Evolutionary conservation across 2,888 invertebrate genomes (phyloP).

Genomic region (Drosophila flavopinicola): DNA sequence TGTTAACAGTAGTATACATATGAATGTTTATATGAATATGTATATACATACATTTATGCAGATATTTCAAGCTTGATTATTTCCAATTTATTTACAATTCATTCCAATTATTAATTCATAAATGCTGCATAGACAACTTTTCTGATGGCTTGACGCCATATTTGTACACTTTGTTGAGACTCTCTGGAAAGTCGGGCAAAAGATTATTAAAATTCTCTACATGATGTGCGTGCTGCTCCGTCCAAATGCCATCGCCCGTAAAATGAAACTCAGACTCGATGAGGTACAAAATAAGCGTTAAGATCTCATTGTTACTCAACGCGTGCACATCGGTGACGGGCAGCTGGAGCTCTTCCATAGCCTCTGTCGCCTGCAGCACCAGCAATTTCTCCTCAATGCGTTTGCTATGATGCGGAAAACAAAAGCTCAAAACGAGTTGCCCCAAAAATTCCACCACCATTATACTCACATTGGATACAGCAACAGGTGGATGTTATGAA

Average conservation of each 20-base stretch:
- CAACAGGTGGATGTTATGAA: constrained; percentile 87
- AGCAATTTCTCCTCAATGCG: constrained; percentile 81
- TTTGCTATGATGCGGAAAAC: constrained; percentile 61
- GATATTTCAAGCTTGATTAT: neutral
- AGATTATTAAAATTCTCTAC: constrained; percentile 83
- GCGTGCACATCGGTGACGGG: constrained; percentile 68
- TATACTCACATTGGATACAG: constrained; percentile 88
- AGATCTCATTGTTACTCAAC: constrained; percentile 85
- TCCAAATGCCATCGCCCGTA: constrained; percentile 91
- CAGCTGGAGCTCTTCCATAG: constrained; percentile 71
- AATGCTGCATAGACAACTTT: constrained; percentile 44
- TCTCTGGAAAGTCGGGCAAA: constrained; percentile 83
- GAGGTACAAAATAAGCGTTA: constrained; percentile 89
- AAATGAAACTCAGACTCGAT: constrained; percentile 91
- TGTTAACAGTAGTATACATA: too few species aligned
- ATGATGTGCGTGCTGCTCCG: constrained; percentile 81
- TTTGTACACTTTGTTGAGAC: constrained; percentile 79
- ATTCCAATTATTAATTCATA: constrained; percentile 23
- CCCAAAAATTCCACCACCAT: too few species aligned
- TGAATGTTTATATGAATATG: too few species aligned
- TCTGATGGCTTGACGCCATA: constrained; percentile 79
- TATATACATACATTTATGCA: neutral
- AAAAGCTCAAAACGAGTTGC: neutral
- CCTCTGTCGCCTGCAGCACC: constrained; percentile 64
- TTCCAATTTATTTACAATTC: constrained; percentile 29